phyloP scores from a whole-genome alignment of 2,113 vertebrate species.

The Orycteropus afer region DNA sequence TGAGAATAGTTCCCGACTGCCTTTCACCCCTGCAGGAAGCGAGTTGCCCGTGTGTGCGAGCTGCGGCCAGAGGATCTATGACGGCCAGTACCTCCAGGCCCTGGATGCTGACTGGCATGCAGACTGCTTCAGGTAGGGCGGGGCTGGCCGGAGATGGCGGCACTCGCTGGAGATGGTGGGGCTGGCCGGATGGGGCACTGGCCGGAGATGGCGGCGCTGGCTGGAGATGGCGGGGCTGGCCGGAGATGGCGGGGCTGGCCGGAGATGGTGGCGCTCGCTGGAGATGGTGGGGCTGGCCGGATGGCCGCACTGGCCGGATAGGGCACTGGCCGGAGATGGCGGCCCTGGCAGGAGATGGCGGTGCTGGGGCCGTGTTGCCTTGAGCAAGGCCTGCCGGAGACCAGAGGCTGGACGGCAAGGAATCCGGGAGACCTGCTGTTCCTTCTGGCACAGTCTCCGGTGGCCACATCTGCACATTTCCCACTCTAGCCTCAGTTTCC shows the following conservation, averaged over 20 bases:
- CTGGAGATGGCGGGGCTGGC: no score
- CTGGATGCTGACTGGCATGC: conserved; percentile 94
- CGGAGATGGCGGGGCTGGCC: no score
- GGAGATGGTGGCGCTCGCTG: no score
- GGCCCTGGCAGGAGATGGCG: no score
- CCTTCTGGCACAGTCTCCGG: not conserved
- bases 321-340: no score
- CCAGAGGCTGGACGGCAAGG: not conserved
- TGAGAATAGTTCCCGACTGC: conserved; percentile 49
- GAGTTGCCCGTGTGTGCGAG: conserved; percentile 95
- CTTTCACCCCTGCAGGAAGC: conserved; percentile 84
- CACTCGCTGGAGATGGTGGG: no score
- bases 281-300: no score
- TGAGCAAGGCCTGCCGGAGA: not conserved
- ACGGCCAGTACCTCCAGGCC: conserved; percentile 97
- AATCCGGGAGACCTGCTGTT: not conserved
- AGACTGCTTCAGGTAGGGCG: conserved; percentile 94
- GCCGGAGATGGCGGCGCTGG: no score
- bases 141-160: not conserved
- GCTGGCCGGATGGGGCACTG: no score
- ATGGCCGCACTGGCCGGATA: no score
- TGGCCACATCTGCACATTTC: not conserved
- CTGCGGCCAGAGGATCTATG: conserved; percentile 94
- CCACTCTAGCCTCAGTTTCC: not conserved
- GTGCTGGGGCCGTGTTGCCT: not conserved